Evolutionary conservation across 2,113 vertebrate genomes (phyloP).

Genomic region (Candoia aspera): DNA sequence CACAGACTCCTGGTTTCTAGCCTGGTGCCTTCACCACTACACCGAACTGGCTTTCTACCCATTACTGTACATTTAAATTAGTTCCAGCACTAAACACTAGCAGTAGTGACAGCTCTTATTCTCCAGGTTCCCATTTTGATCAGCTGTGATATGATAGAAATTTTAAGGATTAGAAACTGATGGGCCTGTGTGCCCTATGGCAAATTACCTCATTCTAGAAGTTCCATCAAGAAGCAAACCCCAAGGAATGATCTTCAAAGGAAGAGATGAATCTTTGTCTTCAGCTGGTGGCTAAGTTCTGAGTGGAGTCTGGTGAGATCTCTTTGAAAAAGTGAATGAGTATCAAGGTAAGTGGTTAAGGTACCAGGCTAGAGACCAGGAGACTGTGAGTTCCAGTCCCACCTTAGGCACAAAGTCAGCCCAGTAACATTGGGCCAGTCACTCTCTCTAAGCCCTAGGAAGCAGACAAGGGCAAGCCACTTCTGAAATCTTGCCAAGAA

Average conservation of each 20-base stretch:
- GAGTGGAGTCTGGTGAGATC: background rate
- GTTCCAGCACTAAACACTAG: background rate
- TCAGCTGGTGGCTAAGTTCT: background rate
- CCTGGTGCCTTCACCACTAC: no score
- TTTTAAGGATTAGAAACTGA: background rate
- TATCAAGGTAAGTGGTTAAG: background rate
- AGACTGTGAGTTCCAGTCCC: no score
- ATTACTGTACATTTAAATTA: background rate
- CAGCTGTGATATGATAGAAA: no score
- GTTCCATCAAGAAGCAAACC: background rate
- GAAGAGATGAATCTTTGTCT: background rate
- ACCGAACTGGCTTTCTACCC: no score
- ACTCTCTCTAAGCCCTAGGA: no score
- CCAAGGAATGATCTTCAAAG: background rate
- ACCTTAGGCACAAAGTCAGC: no score
- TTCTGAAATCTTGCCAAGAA: no score
- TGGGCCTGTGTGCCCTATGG: no score
- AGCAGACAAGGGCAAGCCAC: no score
- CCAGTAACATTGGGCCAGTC: no score
- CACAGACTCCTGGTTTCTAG: no score
- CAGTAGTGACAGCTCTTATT: background rate
- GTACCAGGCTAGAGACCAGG: no score
- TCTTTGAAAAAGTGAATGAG: background rate
- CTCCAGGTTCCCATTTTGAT: background rate
- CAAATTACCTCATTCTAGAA: background rate